Evolutionary conservation across 2,113 vertebrate genomes (phyloP).

Genomic region (Noctilio leporinus): DNA sequence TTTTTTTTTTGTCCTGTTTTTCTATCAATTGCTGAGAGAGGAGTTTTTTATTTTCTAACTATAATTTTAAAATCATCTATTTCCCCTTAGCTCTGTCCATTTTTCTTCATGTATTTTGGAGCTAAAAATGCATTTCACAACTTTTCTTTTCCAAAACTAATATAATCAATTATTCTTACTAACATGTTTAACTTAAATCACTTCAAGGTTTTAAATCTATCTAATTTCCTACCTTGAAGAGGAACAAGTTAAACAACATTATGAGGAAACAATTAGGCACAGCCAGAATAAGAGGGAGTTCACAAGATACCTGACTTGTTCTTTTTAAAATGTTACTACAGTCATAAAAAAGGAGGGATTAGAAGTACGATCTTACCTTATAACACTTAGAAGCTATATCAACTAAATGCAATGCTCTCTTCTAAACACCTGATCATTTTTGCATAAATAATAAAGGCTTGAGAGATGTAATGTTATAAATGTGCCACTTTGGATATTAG

Average conservation of each 20-base stretch:
- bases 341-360: neutral
- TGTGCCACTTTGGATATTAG: neutral
- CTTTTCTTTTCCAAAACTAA: neutral
- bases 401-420: neutral
- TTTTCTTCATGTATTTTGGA: neutral
- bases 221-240: neutral
- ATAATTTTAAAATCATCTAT: neutral
- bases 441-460: neutral
- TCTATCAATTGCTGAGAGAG: neutral
- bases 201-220: neutral
- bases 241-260: neutral
- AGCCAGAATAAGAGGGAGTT: neutral
- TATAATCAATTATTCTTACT: neutral
- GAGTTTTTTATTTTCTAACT: neutral
- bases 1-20: neutral
- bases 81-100: neutral
- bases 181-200: conserved; percentile 5
- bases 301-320: neutral
- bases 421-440: neutral
- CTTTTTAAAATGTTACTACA: neutral
- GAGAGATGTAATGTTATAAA: neutral
- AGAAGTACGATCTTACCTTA: neutral
- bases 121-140: neutral
- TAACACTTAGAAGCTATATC: neutral
- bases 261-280: neutral